Conservation (phyloP, 2,888 invertebrate species). For the Lymantria dispar region DNA sequence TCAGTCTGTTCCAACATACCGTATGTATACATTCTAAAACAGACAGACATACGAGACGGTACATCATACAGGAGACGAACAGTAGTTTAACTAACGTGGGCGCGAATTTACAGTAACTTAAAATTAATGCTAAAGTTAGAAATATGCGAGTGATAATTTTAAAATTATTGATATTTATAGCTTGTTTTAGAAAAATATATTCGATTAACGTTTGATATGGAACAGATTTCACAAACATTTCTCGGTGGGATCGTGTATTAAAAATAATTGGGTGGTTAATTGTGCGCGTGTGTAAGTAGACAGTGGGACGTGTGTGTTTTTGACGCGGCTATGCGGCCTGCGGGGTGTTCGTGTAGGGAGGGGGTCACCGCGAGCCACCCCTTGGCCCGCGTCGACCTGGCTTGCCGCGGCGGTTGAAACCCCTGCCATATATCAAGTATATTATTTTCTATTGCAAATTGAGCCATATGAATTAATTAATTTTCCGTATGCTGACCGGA, state of each 20-base stretch:
- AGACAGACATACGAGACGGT: not conserved
- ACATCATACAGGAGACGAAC: slow-evolving; percentile 4
- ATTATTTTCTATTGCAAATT: not conserved
- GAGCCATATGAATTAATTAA: no score
- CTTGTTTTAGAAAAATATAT: slow-evolving; percentile 12
- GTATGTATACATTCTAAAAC: slow-evolving; percentile 2
- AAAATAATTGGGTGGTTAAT: not conserved
- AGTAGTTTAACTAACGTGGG: slow-evolving; percentile 13
- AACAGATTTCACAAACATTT: slow-evolving; percentile 12
- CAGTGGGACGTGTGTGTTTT: slow-evolving; percentile 12
- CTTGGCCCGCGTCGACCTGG: slow-evolving; percentile 64
- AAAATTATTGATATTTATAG: not conserved
- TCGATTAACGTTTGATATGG: not conserved
- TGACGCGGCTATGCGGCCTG: slow-evolving; percentile 36
- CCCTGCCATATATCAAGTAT: slow-evolving; percentile 39
- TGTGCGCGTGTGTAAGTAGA: not conserved
- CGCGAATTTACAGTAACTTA: slow-evolving; percentile 14
- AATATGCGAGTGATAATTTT: not conserved
- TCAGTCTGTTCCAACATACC: slow-evolving; percentile 1
- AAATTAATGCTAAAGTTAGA: not conserved
- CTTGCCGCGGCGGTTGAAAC: slow-evolving; percentile 74
- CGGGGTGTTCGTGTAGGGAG: slow-evolving; percentile 28
- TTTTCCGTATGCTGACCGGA: no score
- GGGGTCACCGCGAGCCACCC: slow-evolving; percentile 55
- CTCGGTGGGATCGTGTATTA: not conserved